phyloP scores from a whole-genome alignment of 1,140 invertebrate genomes.

The Fragariocoptes setiger region DNA sequence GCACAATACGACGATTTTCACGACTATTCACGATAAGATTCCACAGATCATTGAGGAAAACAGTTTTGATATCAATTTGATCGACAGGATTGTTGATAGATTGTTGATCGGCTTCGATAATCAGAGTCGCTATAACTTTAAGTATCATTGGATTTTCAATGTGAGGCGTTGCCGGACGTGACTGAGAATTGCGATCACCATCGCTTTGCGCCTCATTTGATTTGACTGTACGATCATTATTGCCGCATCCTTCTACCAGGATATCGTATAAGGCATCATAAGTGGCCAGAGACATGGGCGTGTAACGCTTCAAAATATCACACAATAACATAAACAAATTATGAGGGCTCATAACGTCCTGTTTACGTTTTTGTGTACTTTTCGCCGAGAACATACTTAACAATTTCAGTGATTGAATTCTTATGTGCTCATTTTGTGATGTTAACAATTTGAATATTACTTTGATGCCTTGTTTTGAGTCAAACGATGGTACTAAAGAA shows the following conservation, averaged over 20 bases:
- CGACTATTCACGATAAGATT: conserved; percentile 80
- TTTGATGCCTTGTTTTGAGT: conserved; percentile 73
- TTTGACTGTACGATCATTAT: too few relatives aligned
- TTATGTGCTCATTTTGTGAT: conserved; percentile 71
- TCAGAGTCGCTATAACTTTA: conserved; percentile 72
- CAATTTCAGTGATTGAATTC: conserved; percentile 75
- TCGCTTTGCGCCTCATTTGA: too few relatives aligned
- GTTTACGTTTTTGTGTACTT: conserved; percentile 44
- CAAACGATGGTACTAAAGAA: conserved; percentile 92
- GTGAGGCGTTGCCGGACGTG: neutral
- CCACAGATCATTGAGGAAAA: conserved; percentile 90
- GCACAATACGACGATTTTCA: conserved; percentile 49
- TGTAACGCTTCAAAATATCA: conserved; percentile 36
- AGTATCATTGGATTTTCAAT: conserved; percentile 42
- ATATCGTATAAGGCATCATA: conserved; percentile 94
- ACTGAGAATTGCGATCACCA: neutral
- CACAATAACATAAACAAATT: conserved; percentile 86
- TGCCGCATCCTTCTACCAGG: conserved; percentile 6
- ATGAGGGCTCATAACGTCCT: conserved; percentile 88
- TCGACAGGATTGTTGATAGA: neutral
- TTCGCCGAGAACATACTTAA: conserved; percentile 30
- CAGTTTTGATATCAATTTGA: conserved; percentile 21
- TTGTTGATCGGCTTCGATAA: conserved; percentile 4
- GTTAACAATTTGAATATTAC: conserved; percentile 85
- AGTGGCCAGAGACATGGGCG: conserved; percentile 19